phyloP scores from a whole-genome alignment of 2,113 vertebrate species.

The Junco hyemalis region DNA sequence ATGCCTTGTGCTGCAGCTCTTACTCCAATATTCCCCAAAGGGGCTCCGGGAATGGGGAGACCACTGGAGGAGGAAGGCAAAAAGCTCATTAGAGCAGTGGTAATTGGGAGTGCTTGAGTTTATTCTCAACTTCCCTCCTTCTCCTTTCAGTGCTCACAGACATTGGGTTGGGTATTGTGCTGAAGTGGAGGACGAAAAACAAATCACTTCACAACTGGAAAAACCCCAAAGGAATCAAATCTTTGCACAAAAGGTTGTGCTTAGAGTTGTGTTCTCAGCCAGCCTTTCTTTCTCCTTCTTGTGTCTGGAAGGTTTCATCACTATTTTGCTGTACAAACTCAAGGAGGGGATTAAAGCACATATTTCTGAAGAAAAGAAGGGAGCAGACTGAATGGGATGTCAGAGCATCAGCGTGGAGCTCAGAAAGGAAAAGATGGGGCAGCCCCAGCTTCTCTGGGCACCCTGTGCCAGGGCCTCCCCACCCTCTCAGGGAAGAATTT shows the following conservation, averaged over 20 bases:
- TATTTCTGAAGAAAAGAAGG: background rate
- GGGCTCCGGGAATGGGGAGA: background rate
- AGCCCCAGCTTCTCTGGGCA: background rate
- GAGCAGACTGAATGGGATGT: background rate
- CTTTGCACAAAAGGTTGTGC: background rate
- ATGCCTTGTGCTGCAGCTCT: background rate
- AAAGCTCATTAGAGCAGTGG: background rate
- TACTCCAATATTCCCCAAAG: background rate
- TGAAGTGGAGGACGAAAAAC: background rate
- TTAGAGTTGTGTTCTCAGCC: background rate
- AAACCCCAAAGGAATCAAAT: background rate
- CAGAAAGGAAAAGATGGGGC: background rate
- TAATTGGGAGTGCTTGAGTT: background rate
- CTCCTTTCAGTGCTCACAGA: background rate
- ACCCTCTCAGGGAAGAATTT: background rate
- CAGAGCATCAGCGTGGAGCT: fast-evolving
- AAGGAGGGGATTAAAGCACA: background rate
- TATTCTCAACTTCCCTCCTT: background rate
- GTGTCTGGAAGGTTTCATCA: background rate
- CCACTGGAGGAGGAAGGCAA: background rate
- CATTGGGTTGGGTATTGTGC: background rate
- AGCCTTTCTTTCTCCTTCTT: background rate
- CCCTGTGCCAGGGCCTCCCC: fast-evolving
- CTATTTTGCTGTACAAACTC: background rate
- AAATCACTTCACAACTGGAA: background rate